Evolutionary conservation across 2,797 vertebrate genomes (phyloP).

Genomic region (Dryobates pubescens): DNA sequence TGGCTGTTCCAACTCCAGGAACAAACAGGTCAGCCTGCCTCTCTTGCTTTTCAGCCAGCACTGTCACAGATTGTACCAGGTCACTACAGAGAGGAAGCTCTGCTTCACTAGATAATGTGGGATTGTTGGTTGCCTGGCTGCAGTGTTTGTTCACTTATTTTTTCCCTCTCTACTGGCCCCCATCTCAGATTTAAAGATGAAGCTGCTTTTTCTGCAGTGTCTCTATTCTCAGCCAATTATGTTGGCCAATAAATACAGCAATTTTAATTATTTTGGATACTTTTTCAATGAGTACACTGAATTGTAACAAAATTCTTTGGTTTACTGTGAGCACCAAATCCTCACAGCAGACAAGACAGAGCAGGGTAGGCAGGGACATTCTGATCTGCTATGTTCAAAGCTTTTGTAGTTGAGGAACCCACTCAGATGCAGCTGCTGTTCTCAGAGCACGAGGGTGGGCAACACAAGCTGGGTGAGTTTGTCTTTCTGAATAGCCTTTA

Average conservation of each 20-base stretch:
- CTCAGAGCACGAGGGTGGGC: neutral
- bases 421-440: neutral
- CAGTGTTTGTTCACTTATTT: neutral
- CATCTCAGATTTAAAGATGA: neutral
- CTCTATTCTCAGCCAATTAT: neutral
- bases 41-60: neutral
- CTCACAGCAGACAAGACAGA: neutral
- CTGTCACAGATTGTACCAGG: neutral
- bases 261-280: slow-evolving; percentile 17
- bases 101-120: neutral
- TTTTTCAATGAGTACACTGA: neutral
- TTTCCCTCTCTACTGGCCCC: neutral
- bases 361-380: neutral
- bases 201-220: slow-evolving; percentile 23
- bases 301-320: neutral
- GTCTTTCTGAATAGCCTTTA: neutral
- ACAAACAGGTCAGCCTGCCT: neutral
- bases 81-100: neutral
- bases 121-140: neutral
- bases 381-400: neutral
- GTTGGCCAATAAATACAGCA: neutral
- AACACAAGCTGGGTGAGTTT: neutral
- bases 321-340: neutral
- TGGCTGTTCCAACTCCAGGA: neutral
- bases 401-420: neutral